Percentiles rank a stretch among this genome's conserved stretches.
These are phyloP conservation scores for Eupithecia tripunctaria DNA, from an alignment of 2,888 invertebrate genomes.

Conservation along the genomic window DNA sequence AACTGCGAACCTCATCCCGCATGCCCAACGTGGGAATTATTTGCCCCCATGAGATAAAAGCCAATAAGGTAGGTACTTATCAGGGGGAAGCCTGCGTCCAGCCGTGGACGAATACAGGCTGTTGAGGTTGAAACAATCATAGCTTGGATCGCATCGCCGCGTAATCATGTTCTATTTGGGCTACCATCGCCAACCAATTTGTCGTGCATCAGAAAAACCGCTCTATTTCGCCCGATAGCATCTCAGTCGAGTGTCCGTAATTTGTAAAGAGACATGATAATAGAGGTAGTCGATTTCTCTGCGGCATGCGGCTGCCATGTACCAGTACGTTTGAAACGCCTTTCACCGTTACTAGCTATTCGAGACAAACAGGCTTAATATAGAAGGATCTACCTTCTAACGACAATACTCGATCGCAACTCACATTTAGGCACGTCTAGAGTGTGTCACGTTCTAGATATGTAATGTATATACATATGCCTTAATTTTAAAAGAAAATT, in stretches of 20 bases:
- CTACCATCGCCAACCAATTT: neutral
- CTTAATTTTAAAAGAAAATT: too few relatives aligned
- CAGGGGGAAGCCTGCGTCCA: too few relatives aligned
- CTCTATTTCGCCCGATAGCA: neutral
- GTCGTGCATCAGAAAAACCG: neutral
- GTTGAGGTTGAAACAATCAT: too few relatives aligned
- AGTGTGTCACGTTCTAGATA: too few relatives aligned
- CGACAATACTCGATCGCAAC: neutral
- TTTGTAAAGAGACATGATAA: constrained; percentile 7
- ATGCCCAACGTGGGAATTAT: too few relatives aligned
- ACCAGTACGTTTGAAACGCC: neutral
- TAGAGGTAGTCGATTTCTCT: constrained; percentile 8
- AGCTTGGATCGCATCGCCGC: neutral
- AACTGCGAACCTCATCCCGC: too few relatives aligned
- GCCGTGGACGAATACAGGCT: too few relatives aligned
- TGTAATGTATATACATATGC: too few relatives aligned
- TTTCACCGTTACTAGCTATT: constrained; percentile 5
- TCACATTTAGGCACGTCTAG: neutral
- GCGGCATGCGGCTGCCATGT: neutral
- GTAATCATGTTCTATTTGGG: neutral
- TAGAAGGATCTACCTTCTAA: neutral
- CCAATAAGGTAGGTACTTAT: too few relatives aligned
- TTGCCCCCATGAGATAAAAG: too few relatives aligned
- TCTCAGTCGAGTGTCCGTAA: constrained; percentile 1
- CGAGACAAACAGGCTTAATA: constrained; percentile 1